Percentiles rank a stretch among this genome's conserved stretches.
These are phyloP conservation scores for Heterotilapia buettikoferi DNA, from an alignment of 2,113 vertebrate genomes.

Conservation along the genomic window DNA sequence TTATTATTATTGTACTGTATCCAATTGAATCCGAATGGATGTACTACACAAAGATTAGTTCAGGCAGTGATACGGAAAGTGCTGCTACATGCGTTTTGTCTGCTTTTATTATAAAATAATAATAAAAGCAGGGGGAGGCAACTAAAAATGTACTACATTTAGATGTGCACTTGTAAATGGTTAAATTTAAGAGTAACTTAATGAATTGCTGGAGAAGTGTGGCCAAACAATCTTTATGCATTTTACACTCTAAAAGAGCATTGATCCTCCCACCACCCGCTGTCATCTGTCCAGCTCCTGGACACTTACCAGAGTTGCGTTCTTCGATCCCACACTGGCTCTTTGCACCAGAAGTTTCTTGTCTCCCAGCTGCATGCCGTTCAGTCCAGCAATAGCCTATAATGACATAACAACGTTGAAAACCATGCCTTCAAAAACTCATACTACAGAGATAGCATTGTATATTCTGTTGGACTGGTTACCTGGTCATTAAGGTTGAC, in stretches of 20 bases:
- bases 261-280: constrained; percentile 6
- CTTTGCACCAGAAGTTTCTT: constrained; percentile 92
- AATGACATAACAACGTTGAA: neutral
- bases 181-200: neutral
- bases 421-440: neutral
- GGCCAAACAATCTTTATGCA: neutral
- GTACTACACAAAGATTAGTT: neutral
- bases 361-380: constrained; percentile 91
- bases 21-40: neutral
- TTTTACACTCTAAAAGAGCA: neutral
- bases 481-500: constrained; percentile 93
- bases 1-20: neutral
- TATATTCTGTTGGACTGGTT: neutral
- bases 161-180: neutral
- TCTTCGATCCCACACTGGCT: constrained; percentile 92
- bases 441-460: neutral
- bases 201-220: neutral
- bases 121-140: neutral
- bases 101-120: neutral
- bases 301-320: constrained; percentile 82
- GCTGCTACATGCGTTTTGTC: neutral
- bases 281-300: constrained; percentile 11
- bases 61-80: neutral
- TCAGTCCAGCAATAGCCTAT: constrained; percentile 87
- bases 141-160: neutral